Conservation (phyloP, 1,140 invertebrate species). For the Euwallacea fornicatus region DNA sequence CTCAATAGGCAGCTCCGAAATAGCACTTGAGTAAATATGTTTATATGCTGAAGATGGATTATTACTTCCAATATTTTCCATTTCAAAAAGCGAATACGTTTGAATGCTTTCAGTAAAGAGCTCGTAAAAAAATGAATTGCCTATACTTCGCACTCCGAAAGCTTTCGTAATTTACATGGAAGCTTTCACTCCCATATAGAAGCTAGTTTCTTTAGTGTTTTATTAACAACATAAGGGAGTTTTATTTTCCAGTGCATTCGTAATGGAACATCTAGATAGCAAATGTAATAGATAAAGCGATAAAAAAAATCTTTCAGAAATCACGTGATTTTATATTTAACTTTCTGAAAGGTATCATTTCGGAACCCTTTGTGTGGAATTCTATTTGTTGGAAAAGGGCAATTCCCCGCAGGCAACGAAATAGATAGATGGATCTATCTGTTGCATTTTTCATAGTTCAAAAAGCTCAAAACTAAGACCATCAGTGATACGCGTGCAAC, state of each 20-base stretch:
- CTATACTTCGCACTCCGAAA: too few relatives aligned
- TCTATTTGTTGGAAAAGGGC: constrained; percentile 32
- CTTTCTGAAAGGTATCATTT: constrained; percentile 17
- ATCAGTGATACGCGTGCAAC: constrained; percentile 31
- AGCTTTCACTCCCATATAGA: too few relatives aligned
- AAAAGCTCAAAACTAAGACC: constrained; percentile 41
- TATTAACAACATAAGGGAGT: too few relatives aligned
- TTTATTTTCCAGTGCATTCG: neutral
- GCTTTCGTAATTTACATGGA: too few relatives aligned
- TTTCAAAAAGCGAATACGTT: neutral
- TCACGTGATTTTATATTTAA: constrained; percentile 22
- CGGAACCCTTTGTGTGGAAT: constrained; percentile 13
- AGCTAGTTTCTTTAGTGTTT: too few relatives aligned
- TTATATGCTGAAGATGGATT: neutral
- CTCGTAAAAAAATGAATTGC: too few relatives aligned
- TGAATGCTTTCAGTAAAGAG: too few relatives aligned
- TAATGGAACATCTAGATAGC: neutral
- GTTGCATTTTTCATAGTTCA: constrained; percentile 43
- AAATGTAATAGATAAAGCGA: neutral
- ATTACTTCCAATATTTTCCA: constrained; percentile 1
- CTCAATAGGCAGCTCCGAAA: neutral
- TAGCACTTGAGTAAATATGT: constrained; percentile 2
- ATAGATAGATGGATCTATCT: constrained; percentile 34
- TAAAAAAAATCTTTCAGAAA: constrained; percentile 3
- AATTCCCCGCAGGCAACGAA: constrained; percentile 23